Conservation (phyloP, 2,888 invertebrate genomes). For the Argyresthia goedartella region DNA sequence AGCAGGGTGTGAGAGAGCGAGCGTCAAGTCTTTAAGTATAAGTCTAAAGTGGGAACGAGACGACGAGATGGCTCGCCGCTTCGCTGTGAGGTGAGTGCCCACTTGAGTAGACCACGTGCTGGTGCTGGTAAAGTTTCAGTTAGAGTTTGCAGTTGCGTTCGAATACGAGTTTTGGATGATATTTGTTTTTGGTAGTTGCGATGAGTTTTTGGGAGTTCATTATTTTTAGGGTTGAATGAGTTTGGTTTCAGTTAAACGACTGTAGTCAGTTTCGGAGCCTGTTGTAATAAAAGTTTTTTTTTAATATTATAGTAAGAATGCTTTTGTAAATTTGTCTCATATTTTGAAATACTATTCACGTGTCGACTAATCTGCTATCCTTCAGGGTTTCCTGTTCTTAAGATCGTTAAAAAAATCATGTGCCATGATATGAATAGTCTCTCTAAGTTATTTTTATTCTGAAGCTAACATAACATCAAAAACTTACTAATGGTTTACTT, state of each 20-base stretch:
- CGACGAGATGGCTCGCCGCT: slow-evolving; percentile 53
- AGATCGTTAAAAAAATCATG: too few species aligned
- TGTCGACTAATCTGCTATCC: too few species aligned
- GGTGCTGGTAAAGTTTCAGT: slow-evolving; percentile 31
- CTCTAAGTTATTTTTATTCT: too few species aligned
- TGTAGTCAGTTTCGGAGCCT: not conserved
- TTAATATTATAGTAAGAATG: too few species aligned
- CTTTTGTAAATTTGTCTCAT: too few species aligned
- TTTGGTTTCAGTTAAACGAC: not conserved
- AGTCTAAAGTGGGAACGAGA: slow-evolving; percentile 65
- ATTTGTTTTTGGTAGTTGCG: not conserved
- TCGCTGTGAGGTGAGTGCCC: slow-evolving; percentile 59
- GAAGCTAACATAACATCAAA: too few species aligned
- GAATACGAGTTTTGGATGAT: not conserved
- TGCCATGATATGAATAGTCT: too few species aligned
- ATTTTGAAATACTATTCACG: too few species aligned
- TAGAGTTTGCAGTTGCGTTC: slow-evolving; percentile 14
- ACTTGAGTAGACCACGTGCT: slow-evolving; percentile 54
- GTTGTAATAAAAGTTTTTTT: too few species aligned
- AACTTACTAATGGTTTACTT: too few species aligned
- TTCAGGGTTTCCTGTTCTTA: too few species aligned
- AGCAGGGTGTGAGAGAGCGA: slow-evolving; percentile 65
- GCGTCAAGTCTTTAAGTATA: slow-evolving; percentile 28
- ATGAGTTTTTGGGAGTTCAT: not conserved
- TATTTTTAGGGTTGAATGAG: not conserved